phyloP scores from a whole-genome alignment of 2,888 invertebrate genomes.

The Lepidochrysops patricia region DNA sequence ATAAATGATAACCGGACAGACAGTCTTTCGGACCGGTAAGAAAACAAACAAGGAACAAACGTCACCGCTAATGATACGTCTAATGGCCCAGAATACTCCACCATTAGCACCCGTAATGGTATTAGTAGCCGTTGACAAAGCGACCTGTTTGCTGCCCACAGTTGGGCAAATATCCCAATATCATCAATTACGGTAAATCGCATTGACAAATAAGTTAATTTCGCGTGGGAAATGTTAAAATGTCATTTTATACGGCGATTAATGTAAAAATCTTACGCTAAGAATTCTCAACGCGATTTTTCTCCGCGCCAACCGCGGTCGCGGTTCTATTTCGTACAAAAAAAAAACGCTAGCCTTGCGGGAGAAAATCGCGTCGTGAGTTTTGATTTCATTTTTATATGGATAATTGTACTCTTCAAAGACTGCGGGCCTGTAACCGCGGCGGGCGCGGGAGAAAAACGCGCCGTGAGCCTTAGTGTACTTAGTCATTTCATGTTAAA shows the following conservation, averaged over 20 bases:
- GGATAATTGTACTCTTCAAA: too few species aligned
- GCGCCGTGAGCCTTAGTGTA: too few species aligned
- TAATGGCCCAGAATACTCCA: conserved; percentile 63
- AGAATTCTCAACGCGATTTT: background rate
- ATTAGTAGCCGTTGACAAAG: conserved; percentile 38
- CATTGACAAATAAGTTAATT: conserved; percentile 7
- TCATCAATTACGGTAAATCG: conserved; percentile 50
- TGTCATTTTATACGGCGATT: background rate
- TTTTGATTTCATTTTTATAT: too few species aligned
- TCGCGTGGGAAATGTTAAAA: background rate
- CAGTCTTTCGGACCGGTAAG: conserved; percentile 47
- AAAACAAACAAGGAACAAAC: conserved; percentile 57
- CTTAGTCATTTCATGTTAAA: too few species aligned
- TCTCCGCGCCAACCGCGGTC: too few species aligned
- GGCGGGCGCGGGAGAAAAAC: too few species aligned
- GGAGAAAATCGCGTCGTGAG: too few species aligned
- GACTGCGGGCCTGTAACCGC: too few species aligned
- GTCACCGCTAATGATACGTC: conserved; percentile 52
- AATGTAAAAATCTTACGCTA: background rate
- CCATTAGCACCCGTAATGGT: conserved; percentile 46
- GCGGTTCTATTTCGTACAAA: too few species aligned
- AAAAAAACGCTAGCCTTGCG: too few species aligned
- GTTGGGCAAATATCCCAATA: conserved; percentile 53
- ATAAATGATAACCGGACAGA: conserved; percentile 59
- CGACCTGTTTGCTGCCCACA: conserved; percentile 59